Evolutionary conservation across 2,113 vertebrate species (phyloP).

Genomic region (Peromyscus maniculatus): DNA sequence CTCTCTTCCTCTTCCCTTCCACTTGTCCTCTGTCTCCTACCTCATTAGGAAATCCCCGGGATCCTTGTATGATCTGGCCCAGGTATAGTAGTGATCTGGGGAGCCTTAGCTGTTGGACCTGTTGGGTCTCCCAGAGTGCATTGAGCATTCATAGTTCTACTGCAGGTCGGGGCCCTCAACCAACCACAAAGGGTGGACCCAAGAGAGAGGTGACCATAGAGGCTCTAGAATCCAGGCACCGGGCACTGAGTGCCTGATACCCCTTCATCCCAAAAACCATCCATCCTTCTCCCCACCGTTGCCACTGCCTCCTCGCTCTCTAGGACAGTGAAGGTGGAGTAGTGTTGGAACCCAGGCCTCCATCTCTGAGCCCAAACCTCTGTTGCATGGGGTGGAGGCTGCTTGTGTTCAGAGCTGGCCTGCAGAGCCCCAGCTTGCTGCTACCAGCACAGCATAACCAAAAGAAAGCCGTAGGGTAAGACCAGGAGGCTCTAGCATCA

Average conservation of each 20-base stretch:
- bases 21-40: too few species aligned
- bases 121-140: neutral
- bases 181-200: neutral
- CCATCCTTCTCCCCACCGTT: neutral
- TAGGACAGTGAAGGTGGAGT: neutral
- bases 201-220: neutral
- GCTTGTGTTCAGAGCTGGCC: neutral
- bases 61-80: neutral
- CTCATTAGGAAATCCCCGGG: neutral
- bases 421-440: neutral
- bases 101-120: neutral
- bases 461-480: neutral
- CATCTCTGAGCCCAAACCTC: neutral
- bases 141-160: neutral
- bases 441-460: neutral
- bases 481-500: neutral
- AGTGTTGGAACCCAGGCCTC: neutral
- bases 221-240: neutral
- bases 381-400: neutral
- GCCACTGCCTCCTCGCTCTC: neutral
- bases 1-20: neutral
- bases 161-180: neutral
- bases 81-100: neutral
- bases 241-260: neutral
- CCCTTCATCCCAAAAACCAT: neutral